These are phyloP conservation scores for Cricetomys ansorgei DNA, from an alignment of 2,113 vertebrate species.

Conservation along the genomic window DNA sequence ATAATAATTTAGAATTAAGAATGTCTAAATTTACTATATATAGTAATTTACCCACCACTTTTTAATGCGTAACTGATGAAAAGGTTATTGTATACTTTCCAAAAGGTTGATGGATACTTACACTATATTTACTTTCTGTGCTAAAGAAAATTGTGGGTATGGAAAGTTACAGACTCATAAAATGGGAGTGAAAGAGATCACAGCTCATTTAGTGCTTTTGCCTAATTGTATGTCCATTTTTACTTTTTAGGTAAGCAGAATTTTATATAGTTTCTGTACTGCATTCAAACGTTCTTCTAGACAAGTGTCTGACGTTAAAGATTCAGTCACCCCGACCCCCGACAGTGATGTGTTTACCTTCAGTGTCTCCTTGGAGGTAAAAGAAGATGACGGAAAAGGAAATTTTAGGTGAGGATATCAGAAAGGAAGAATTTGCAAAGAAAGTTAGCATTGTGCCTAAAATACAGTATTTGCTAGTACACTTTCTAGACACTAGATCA, in stretches of 20 bases:
- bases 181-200: not conserved
- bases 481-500: not conserved
- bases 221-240: conserved; percentile 60
- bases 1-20: not conserved
- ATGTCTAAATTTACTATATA: not conserved
- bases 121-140: not conserved
- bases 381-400: conserved; percentile 98
- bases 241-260: conserved; percentile 94
- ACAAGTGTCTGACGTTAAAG: conserved; percentile 91
- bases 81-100: not conserved
- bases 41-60: not conserved
- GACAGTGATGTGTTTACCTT: conserved; percentile 97
- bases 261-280: conserved; percentile 97
- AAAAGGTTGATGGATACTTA: not conserved
- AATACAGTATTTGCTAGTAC: not conserved
- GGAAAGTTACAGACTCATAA: not conserved
- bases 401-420: conserved; percentile 93
- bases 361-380: conserved; percentile 95
- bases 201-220: conserved; percentile 34
- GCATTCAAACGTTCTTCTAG: conserved; percentile 96
- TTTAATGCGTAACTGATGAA: not conserved
- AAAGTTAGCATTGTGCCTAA: conserved; percentile 6
- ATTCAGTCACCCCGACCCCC: conserved; percentile 88
- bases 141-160: conserved; percentile 26
- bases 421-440: not conserved